These are phyloP conservation scores for honey bee (Apis mellifera) DNA, from an alignment of 1,140 invertebrate genomes.

Conservation along the genomic window Amel_HAv3.1 CM009939.2:10812001-10812500, in stretches of 20 bases:
- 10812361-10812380: background rate
- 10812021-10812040: slow-evolving; percentile 83
- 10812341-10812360: background rate
- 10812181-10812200: slow-evolving; percentile 52
- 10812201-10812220: slow-evolving; percentile 42
- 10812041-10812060: slow-evolving; percentile 82
- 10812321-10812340: no score
- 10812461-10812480: no score
- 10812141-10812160: slow-evolving; percentile 12
- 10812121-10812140: slow-evolving; percentile 29
- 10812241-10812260: background rate
- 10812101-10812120: slow-evolving; percentile 52
- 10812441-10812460: no score
- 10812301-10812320: background rate
- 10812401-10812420: background rate
- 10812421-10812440: background rate
- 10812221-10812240: background rate
- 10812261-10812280: background rate
- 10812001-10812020: slow-evolving; percentile 81
- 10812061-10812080: slow-evolving; percentile 69
- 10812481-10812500: no score
- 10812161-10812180: background rate
- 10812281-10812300: background rate
- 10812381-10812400: background rate
- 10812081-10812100: slow-evolving; percentile 69